A percentile compares a stretch with the other conserved stretches of the same genome.
These are phyloP conservation scores for Pristionchus pacificus DNA, from an alignment of 1,140 invertebrate genomes.

Conservation along the genomic window DNA sequence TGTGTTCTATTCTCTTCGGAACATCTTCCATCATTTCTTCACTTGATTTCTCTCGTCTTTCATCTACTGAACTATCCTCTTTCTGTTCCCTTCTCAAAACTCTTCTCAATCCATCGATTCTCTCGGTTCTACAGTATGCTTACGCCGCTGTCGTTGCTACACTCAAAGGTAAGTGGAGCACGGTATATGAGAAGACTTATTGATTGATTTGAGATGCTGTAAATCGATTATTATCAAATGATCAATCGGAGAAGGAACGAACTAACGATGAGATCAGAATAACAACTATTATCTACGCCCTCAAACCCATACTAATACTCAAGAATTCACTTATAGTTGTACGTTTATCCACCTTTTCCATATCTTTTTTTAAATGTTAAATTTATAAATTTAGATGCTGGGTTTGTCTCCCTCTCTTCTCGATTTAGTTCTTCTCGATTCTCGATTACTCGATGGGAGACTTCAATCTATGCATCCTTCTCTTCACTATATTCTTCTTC, in stretches of 20 bases:
- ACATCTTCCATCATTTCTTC: neutral
- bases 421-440: neutral
- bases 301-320: neutral
- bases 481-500: neutral
- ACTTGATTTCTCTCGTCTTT: neutral
- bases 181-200: too few species aligned
- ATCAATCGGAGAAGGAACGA: neutral
- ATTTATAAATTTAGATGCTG: neutral
- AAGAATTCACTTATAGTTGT: neutral
- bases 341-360: neutral
- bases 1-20: neutral
- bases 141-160: neutral
- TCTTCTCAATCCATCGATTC: neutral
- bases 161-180: too few species aligned
- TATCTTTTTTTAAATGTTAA: neutral
- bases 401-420: neutral
- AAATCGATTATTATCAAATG: neutral
- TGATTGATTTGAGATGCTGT: neutral
- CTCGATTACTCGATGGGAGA: neutral
- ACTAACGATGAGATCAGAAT: neutral
- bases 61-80: neutral
- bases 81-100: neutral
- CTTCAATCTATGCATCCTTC: neutral
- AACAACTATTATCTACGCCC: neutral
- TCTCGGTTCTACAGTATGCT: neutral